phyloP scores from a whole-genome alignment of 2,888 invertebrate species.

The Nomada flava region DNA sequence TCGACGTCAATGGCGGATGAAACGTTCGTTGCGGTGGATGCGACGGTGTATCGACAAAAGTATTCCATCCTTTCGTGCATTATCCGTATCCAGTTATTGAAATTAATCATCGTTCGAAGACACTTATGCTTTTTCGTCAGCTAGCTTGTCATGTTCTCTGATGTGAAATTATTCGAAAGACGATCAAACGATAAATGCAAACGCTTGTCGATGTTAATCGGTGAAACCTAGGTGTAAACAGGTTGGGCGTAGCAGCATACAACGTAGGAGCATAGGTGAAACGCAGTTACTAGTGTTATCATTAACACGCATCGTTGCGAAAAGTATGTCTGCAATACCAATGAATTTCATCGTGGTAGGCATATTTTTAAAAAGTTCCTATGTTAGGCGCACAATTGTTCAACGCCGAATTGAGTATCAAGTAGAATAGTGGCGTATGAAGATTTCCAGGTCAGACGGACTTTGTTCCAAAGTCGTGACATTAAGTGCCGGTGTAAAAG shows the following conservation, averaged over 20 bases:
- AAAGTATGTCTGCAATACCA: no score
- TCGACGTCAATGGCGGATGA: slow-evolving; percentile 35
- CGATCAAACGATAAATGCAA: no score
- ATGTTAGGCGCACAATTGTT: neutral
- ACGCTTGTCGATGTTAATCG: no score
- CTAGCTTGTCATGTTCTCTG: no score
- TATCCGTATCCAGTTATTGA: no score
- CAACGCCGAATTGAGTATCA: neutral
- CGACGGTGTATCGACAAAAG: neutral
- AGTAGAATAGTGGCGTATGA: neutral
- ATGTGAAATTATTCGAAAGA: no score
- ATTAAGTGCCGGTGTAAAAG: slow-evolving; percentile 14
- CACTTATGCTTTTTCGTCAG: no score
- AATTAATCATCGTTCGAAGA: no score
- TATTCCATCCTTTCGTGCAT: neutral
- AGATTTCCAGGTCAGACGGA: neutral
- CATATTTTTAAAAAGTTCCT: no score
- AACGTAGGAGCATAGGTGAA: neutral
- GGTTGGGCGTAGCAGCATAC: no score
- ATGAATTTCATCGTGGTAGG: no score
- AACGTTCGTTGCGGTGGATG: neutral
- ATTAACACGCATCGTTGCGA: slow-evolving; percentile 4
- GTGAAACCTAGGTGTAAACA: no score
- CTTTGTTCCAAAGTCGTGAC: slow-evolving; percentile 9
- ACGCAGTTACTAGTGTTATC: neutral